Base-by-base conservation (phyloP, 2,113 vertebrate species). In the Clarias batrachus region DNA sequence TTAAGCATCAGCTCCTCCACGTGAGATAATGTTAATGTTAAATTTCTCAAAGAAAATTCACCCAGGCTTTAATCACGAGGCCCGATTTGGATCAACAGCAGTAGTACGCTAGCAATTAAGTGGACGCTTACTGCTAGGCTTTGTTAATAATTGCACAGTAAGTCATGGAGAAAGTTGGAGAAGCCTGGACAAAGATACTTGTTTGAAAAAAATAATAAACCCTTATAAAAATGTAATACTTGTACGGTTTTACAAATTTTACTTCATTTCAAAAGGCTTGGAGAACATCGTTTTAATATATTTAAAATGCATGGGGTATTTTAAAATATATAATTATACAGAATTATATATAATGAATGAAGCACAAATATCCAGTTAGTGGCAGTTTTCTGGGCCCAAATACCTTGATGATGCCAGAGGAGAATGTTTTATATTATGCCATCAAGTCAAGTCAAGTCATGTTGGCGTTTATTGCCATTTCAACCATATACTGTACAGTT, bases 1-100 rank as follows among this genome's bases (percentile, higher is more conserved):
- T 85, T 70, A 30, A 65, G 76, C 81, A 48, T n/a, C 81, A 85
- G 66, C 83, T 81, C 83, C 87, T 90, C 89, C 66, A 87, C 86
- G 89, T 90, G 88, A 79, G 88, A 83, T 90, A 83, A 90, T 87
- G 66, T 82, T 83, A 66, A 85, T 83, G 86, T 90, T 88, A n/a
- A 59, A n/a, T 80, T 70, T 57, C 63, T 54, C 57, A 65, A 65
- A 76, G 60, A 52, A 83, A 65, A 37, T 74, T 76, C 81, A 85
- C 37, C 41, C 27, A 30, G 87, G 59, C n/a, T 27, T 65, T 81
- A 82, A 82, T 86, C 66, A 63, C n/a, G 6, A 10, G 30, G 52
- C 33, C 2, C 6, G 4, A 60, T 71, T 60, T 16, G 33, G 33
- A 73, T 48, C 23, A 37, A 27, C 27, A 41, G 73, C 60, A 23